Evolutionary conservation across 2,888 invertebrate species (phyloP).

Genomic region (Melikaiella ostensackeni): DNA sequence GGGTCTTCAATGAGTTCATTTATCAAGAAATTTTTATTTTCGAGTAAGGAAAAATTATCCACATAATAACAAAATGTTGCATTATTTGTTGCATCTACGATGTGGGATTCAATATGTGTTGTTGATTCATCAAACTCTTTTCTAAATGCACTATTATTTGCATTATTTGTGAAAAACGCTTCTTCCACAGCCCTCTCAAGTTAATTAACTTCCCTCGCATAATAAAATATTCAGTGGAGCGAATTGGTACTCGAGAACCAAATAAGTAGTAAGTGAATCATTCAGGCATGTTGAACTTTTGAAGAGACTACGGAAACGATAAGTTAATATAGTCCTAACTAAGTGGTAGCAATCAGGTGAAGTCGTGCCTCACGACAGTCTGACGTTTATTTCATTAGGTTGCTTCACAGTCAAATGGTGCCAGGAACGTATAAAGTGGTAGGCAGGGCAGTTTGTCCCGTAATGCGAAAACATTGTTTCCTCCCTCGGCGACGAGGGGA

Average conservation of each 20-base stretch:
- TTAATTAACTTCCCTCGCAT: not conserved
- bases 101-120: too few species aligned
- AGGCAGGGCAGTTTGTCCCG: constrained; percentile 61
- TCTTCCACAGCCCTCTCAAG: rapidly evolving
- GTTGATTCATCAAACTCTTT: too few species aligned
- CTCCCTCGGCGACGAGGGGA: constrained; percentile 46
- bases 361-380: too few species aligned
- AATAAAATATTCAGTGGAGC: not conserved
- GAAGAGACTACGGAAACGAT: not conserved
- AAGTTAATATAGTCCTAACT: too few species aligned
- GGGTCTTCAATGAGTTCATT: not conserved
- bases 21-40: not conserved
- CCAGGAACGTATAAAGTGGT: constrained; percentile 49
- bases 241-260: not conserved
- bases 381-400: too few species aligned
- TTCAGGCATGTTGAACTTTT: not conserved
- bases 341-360: too few species aligned
- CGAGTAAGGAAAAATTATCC: too few species aligned
- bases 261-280: not conserved
- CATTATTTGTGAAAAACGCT: too few species aligned
- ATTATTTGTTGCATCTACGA: too few species aligned
- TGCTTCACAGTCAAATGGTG: too few species aligned
- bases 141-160: too few species aligned
- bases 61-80: too few species aligned
- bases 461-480: constrained; percentile 57